A percentile compares a stretch with the other conserved stretches of the same genome.
Conservation (phyloP, 2,113 vertebrate genomes). For the Zosterops japonicus region DNA sequence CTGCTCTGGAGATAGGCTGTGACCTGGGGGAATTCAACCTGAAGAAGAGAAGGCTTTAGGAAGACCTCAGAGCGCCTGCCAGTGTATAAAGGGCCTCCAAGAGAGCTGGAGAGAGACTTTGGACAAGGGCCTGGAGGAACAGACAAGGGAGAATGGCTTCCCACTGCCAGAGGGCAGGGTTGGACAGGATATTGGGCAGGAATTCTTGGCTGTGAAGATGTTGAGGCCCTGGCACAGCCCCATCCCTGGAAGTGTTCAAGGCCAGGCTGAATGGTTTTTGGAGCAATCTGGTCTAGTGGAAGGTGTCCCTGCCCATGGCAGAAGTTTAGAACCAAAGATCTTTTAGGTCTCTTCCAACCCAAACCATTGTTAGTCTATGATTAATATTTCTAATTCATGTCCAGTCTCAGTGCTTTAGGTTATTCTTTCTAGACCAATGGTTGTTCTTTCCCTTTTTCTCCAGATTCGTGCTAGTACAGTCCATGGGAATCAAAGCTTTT, state of each 20-base stretch:
- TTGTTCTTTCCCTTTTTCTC: neutral
- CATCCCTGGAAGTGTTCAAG: neutral
- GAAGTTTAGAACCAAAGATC: neutral
- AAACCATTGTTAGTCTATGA: neutral
- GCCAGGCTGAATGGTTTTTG: neutral
- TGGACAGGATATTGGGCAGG: neutral
- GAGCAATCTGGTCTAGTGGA: neutral
- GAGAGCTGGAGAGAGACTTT: neutral
- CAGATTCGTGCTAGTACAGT: neutral
- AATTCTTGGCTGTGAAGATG: neutral
- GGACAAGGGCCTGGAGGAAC: neutral
- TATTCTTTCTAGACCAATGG: neutral
- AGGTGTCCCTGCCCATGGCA: neutral
- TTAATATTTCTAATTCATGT: neutral
- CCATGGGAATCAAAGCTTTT: neutral
- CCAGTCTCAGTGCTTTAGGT: neutral
- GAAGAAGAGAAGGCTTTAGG: neutral
- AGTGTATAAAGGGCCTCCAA: neutral
- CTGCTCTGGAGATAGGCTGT: neutral
- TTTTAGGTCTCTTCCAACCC: neutral
- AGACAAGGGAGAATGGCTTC: neutral
- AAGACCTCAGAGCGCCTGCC: neutral
- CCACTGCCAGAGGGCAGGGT: fast-evolving
- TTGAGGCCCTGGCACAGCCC: neutral
- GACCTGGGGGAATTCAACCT: neutral